Base-by-base conservation (phyloP, 2,888 invertebrate species). In the Drosophila peninsularis region DNA sequence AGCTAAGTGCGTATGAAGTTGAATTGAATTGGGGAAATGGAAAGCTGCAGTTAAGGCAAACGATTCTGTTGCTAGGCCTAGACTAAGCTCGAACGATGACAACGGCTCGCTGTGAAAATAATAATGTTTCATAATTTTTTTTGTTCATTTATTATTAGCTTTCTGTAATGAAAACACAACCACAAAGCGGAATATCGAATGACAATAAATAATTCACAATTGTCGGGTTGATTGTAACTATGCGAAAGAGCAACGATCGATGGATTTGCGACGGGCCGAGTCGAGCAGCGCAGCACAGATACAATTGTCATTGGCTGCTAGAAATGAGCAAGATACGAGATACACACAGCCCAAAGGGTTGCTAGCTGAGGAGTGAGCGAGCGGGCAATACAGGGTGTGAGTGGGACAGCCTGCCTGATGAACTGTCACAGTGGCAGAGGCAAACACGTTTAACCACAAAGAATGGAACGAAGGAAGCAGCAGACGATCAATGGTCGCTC, bases 391-490 rank as follows among this genome's bases (percentile, higher is more conserved):
- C 7, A 7, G 27, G 0, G 41, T 50, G 75, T 58, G 44, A 58
- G 42, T 49, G 64, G 42, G 66, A 65, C 55, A 56, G 62, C 47
- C 62, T 62, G 65, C 53, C 62, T 58, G 76, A 57, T 61, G 55
- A 49, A 77, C 62, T 78, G 78, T 61, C 53, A 41, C 44, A 54
- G 49, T 49, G 54, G 68, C 17, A 34, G 19, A 34, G 47, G 72
- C 72, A 75, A 78, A 78, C 75, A 74, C 57, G 78, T 80, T 90
- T 78, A 89, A 88, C 90, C 90, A 84, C 87, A 83, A 83, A 90
- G 79, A 86, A 83, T 78, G 87, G 75, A 80, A 85, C 75, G 75
- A 79, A 80, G 80, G 84, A 82, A 88, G 89, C 75, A 83, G 84
- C 83, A 83, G 77, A 80, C 88, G 89, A 85, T 85, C 85, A 79